Evolutionary conservation across 2,797 vertebrate species (phyloP), one percentile per base, ranked within the genome.

Genomic region (Lerista edwardsae): DNA sequence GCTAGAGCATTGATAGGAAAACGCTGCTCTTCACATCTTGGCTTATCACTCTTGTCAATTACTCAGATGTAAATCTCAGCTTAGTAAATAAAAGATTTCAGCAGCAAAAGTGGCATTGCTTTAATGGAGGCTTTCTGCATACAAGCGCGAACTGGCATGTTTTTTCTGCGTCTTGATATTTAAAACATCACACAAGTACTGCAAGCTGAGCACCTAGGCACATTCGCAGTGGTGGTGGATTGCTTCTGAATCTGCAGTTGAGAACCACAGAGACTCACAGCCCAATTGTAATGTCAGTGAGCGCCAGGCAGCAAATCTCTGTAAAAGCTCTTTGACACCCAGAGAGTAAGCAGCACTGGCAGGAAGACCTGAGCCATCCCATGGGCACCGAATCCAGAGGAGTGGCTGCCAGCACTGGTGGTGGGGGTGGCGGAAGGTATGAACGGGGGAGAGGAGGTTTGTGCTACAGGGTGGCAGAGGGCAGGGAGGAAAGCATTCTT

Each of bases 51-150:
- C 14, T 73, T 78, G 8, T 14, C 14, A 44, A 1, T 71, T 25
- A 9, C 8, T 79, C 3, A 36, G 67, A 11, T 41, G 65, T 75
- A 89, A 79, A 39, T 21, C 41, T 0, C 31, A 36, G 61, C 80
- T 71, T 79, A 29, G 73, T 51, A 87, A 73, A 1, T 2, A 51
- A 86, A 83, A 1, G 11, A 67, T 76, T 88, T 85, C 73, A 79
- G 2, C 51, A 76, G 76, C 57, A 7, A 1, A 15, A 3, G 61
- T 6, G 12, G 3, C 2, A 1, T 11, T 79, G 0, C 0, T 91
- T 86, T 83, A 74, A 41, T 17, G 3, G 75, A 85, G 84, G n/a
- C 47, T 57, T 0, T 84, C 80, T 86, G 21, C 57, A 59, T 85
- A 15, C 17, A 59, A 25, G 6, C 11, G 0, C 1, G 27, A 41